A percentile compares a stretch with the other conserved stretches of the same genome.
Conservation (phyloP, 2,797 vertebrate species). For the Crax fasciolata region DNA sequence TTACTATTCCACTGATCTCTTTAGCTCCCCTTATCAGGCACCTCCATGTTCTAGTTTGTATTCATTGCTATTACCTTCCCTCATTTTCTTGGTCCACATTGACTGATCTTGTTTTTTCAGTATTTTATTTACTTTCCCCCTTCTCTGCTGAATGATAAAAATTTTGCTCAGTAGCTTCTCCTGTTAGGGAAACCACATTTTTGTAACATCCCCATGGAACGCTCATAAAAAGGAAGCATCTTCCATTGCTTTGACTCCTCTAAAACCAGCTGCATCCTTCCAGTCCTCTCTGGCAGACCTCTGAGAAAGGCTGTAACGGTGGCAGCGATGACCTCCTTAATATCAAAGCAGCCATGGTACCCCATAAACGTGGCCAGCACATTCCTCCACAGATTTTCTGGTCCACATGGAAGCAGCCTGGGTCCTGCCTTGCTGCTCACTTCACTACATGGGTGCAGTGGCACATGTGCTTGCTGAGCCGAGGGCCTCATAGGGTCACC, state of each 20-base stretch:
- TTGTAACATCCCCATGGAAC: neutral
- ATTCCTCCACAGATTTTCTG: neutral
- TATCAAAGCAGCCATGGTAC: neutral
- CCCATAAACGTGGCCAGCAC: neutral
- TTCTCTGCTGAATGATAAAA: neutral
- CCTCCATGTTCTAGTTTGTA: conserved; percentile 25
- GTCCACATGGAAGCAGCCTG: neutral
- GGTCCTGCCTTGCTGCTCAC: neutral
- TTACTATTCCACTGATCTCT: conserved; percentile 7
- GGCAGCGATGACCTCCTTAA: neutral
- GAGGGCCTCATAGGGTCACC: neutral
- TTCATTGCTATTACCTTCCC: conserved; percentile 19
- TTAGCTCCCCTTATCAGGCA: conserved; percentile 50
- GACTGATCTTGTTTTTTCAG: neutral
- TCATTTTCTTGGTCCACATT: conserved; percentile 18
- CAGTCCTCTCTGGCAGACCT: neutral
- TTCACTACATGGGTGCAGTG: neutral
- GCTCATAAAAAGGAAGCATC: neutral
- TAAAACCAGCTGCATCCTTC: neutral
- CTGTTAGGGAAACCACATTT: neutral
- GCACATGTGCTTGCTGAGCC: neutral
- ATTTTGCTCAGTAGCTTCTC: neutral
- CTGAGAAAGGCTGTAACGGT: neutral
- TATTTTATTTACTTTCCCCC: neutral
- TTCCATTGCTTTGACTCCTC: neutral